Base-by-base conservation (phyloP, 2,113 vertebrate genomes). In the Astatotilapia flaviijosephi region DNA sequence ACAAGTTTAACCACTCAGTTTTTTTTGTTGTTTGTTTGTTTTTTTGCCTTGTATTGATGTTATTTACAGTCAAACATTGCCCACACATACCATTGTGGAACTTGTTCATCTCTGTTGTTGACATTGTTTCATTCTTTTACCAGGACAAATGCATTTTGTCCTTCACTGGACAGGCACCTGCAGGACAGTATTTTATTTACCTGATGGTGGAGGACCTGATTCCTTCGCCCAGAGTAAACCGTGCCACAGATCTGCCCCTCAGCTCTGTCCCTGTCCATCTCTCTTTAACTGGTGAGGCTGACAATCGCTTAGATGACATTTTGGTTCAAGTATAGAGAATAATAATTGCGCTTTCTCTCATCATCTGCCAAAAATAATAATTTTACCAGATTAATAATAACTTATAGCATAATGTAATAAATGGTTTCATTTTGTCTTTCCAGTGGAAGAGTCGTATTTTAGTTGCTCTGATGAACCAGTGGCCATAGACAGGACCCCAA, bases 191-290 rank as follows among this genome's bases (percentile, higher is more conserved):
- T 83, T 86, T 80, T 53, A 85, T 97, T 85, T 88, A 90, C 90
- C 86, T 96, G 79, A 95, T 95, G 94, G 95, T 88, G 1, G 96
- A 96, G 73, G 96, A 97, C 87, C 54, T 83, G 23, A 89, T 94
- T 56, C 83, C 86, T 31, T 45, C 4, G 0, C 87, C 83, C 31
- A 87, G 26, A 58, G 33, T 5, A 2, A 51, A 6, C 68, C 35
- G 33, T 1, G 0, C 5, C 1, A 2, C 2, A 5, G 15, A 91
- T 31, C 5, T 49, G 5, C 88, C 95, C 10, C 86, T 96, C 15
- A 96, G 96, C 75, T 84, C 95, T n/a, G 92, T 94, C 21, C 94
- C 95, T 7, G 65, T 96, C 47, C 93, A 95, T 12, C 92, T 97
- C 42, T 93, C 93, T 3, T 88, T 97, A 37, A 95, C 92, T 11